These are phyloP conservation scores for Chirona hameri DNA, from an alignment of 2,888 invertebrate genomes.

Conservation along the genomic window DNA sequence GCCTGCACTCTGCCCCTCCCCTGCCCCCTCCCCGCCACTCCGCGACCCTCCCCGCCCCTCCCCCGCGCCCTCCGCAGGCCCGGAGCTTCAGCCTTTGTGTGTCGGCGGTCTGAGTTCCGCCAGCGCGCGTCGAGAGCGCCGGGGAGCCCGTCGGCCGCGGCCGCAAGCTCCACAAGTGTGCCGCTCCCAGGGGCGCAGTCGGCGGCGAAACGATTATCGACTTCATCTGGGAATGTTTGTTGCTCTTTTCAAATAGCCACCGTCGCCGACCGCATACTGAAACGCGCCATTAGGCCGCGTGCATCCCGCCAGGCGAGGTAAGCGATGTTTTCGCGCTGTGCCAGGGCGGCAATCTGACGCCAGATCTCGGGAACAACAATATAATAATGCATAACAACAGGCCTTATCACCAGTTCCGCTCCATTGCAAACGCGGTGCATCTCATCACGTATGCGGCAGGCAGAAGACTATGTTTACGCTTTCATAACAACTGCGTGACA, in stretches of 20 bases:
- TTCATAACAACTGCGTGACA: conserved; percentile 10
- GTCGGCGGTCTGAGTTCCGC: not conserved
- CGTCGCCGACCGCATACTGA: not conserved
- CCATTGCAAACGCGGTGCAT: not conserved
- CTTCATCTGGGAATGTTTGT: conserved; percentile 6
- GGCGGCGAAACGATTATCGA: not conserved
- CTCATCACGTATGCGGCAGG: not conserved
- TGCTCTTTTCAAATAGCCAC: conserved; percentile 2
- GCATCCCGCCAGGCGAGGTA: not conserved
- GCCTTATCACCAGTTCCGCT: not conserved
- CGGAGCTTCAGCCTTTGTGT: not conserved
- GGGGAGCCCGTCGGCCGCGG: not conserved
- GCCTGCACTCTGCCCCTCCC: not conserved
- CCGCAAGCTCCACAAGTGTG: conserved; percentile 2
- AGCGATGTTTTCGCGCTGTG: not conserved
- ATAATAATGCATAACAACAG: conserved; percentile 22
- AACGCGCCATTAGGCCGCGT: not conserved
- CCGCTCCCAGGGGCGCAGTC: not conserved
- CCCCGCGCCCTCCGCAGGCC: no score
- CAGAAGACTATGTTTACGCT: not conserved
- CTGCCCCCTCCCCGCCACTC: no score
- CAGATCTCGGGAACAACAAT: not conserved
- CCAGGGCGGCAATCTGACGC: not conserved
- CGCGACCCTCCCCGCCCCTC: no score
- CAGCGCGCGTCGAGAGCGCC: not conserved